phyloP scores from a whole-genome alignment of 2,888 invertebrate species.

The Cremastinae sp. region DNA sequence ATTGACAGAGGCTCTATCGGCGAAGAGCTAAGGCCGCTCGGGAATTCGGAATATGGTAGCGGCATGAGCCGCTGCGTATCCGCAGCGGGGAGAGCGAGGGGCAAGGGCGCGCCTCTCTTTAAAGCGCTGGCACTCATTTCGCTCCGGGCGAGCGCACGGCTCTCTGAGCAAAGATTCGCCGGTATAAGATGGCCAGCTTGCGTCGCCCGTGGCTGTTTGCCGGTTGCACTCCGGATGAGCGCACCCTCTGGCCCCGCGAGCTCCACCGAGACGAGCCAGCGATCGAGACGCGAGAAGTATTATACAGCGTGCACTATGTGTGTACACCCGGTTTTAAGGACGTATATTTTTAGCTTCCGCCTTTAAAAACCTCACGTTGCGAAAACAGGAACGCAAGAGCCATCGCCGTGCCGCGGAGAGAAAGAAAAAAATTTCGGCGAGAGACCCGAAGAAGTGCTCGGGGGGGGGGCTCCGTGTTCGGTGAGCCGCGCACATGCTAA shows the following conservation, averaged over 20 bases:
- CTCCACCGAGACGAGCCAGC: neutral
- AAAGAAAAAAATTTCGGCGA: conserved; percentile 19
- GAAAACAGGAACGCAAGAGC: conserved; percentile 52
- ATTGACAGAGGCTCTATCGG: too few species aligned
- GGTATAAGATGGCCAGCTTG: neutral
- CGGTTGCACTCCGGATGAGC: conserved; percentile 27
- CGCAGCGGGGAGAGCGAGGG: too few species aligned
- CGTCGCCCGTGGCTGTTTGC: conserved; percentile 18
- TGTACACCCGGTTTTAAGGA: conserved; percentile 49
- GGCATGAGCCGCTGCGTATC: too few species aligned
- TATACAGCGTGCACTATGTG: too few species aligned
- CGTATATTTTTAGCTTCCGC: conserved; percentile 51
- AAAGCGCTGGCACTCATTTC: too few species aligned
- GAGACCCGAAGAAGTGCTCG: conserved; percentile 7
- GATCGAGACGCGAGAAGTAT: conserved; percentile 19
- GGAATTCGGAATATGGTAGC: too few species aligned
- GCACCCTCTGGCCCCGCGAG: conserved; percentile 24
- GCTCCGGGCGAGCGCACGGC: too few species aligned
- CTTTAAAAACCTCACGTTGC: conserved; percentile 54
- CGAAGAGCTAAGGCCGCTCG: too few species aligned
- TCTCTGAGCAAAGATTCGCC: neutral
- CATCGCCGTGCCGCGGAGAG: conserved; percentile 3
- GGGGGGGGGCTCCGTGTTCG: too few species aligned
- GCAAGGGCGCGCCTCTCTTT: too few species aligned
- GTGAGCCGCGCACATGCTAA: conserved; percentile 23